phyloP scores from a whole-genome alignment of 2,113 vertebrate genomes.

The human region GRCh38 chr7:55006501-55007000 shows the following conservation, averaged over 20 bases:
- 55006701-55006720: not conserved
- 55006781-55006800: too few relatives aligned
- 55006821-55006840: not conserved
- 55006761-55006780: not conserved
- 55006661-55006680: not conserved
- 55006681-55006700: not conserved
- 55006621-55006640: not conserved
- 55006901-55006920: not conserved
- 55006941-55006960: not conserved
- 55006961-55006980: not conserved
- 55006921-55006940: not conserved
- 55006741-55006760: not conserved
- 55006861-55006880: not conserved
- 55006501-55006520: not conserved
- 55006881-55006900: not conserved
- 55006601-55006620: not conserved
- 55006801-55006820: not conserved
- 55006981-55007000: not conserved
- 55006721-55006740: not conserved
- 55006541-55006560: not conserved
- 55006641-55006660: not conserved
- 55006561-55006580: rapidly evolving
- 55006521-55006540: not conserved
- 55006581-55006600: not conserved
- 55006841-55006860: not conserved